A percentile compares a stretch with the other conserved stretches of the same genome.
Evolutionary conservation across 1,140 invertebrate genomes (phyloP).

Genomic region (Polypedilum vanderplanki): DNA sequence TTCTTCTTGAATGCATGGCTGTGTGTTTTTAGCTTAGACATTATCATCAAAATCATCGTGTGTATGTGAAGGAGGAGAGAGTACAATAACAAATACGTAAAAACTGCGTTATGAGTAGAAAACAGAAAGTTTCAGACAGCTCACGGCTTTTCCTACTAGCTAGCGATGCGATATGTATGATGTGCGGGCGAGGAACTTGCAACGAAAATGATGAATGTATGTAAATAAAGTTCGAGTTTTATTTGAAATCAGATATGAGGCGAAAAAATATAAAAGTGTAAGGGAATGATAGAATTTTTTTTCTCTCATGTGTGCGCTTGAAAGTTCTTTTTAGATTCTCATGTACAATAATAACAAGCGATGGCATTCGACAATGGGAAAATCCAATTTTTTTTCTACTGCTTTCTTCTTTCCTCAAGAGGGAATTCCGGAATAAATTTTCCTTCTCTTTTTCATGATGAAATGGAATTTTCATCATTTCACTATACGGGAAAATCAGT

Average conservation of each 20-base stretch:
- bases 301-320: too few species aligned
- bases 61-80: too few species aligned
- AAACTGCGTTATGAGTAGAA: background rate
- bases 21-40: too few species aligned
- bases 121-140: background rate
- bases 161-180: background rate
- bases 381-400: background rate
- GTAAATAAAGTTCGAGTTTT: background rate
- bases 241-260: background rate
- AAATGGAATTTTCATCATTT: slow-evolving; percentile 19
- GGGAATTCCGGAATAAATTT: background rate
- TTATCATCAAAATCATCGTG: too few species aligned
- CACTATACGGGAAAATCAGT: background rate
- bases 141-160: background rate
- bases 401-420: background rate
- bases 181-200: background rate
- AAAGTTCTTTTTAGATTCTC: too few species aligned
- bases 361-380: background rate
- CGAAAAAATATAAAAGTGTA: background rate
- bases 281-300: too few species aligned
- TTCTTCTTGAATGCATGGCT: too few species aligned
- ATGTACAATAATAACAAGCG: too few species aligned
- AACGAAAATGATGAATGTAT: background rate
- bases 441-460: background rate
- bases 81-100: too few species aligned